Evolutionary conservation across 2,113 vertebrate species (phyloP).

Genomic region (Campylomormyrus numenius): DNA sequence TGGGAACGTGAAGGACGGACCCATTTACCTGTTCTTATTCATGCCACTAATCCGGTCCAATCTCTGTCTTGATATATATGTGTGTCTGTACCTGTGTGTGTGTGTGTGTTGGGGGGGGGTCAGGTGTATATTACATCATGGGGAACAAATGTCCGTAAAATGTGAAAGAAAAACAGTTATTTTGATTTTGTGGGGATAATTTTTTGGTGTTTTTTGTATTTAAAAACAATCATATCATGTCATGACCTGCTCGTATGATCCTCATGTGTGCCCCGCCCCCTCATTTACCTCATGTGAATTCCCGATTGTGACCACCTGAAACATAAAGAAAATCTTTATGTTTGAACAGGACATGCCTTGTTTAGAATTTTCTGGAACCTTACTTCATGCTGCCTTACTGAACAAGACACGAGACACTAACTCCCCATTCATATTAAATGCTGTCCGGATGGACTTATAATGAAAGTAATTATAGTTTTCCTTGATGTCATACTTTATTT

Average conservation of each 20-base stretch:
- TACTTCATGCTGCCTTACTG: neutral
- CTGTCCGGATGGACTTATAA: neutral
- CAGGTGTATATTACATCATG: too few species aligned
- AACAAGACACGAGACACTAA: neutral
- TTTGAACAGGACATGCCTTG: neutral
- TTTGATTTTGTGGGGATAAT: neutral
- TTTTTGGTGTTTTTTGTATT: neutral
- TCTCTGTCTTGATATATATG: too few species aligned
- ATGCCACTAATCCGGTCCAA: neutral
- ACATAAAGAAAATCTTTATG: neutral
- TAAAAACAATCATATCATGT: neutral
- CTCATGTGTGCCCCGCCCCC: too few species aligned
- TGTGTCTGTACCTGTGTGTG: too few species aligned
- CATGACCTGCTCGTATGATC: too few species aligned
- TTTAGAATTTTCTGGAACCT: neutral
- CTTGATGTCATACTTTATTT: neutral
- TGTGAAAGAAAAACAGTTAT: too few species aligned
- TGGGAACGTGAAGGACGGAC: neutral
- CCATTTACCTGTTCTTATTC: neutral
- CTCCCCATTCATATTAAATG: neutral
- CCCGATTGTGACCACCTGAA: too few species aligned
- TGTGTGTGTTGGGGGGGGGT: too few species aligned
- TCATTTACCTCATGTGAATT: too few species aligned
- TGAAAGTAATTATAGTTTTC: neutral
- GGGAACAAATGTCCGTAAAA: too few species aligned